A percentile compares a stretch with the other conserved stretches of the same genome.
phyloP scores from a whole-genome alignment of 2,113 vertebrate genomes.

The Falcunculus frontatus region DNA sequence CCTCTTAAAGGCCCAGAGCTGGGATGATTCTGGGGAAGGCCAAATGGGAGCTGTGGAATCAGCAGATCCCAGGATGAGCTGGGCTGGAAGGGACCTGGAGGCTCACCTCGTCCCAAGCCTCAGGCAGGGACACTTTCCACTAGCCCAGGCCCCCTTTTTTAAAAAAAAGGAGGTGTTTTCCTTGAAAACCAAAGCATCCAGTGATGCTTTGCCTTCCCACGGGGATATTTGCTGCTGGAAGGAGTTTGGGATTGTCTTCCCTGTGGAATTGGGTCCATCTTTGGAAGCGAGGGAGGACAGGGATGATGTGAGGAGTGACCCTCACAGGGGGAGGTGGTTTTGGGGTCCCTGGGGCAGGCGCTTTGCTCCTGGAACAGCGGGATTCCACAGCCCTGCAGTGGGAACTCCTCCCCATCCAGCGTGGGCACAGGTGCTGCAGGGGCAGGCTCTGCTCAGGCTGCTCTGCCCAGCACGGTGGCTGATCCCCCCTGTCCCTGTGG shows the following conservation, averaged over 20 bases:
- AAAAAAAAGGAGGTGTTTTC: neutral
- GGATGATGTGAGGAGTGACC: neutral
- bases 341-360: neutral
- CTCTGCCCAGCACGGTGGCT: neutral
- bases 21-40: neutral
- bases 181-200: neutral
- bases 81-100: neutral
- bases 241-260: neutral
- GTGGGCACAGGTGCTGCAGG: neutral
- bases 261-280: rapidly evolving
- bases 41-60: rapidly evolving
- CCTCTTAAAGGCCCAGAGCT: neutral
- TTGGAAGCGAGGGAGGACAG: neutral
- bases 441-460: neutral
- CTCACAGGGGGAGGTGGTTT: rapidly evolving
- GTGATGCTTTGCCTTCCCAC: neutral
- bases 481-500: neutral
- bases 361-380: neutral
- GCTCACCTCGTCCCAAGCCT: neutral
- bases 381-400: rapidly evolving
- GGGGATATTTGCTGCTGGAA: neutral
- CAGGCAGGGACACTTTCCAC: neutral
- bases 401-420: neutral
- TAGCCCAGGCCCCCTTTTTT: neutral
- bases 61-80: no score